These are phyloP conservation scores for Petrocephalus schoutedeni DNA, from an alignment of 2,797 vertebrate genomes.

Conservation along the genomic window DNA sequence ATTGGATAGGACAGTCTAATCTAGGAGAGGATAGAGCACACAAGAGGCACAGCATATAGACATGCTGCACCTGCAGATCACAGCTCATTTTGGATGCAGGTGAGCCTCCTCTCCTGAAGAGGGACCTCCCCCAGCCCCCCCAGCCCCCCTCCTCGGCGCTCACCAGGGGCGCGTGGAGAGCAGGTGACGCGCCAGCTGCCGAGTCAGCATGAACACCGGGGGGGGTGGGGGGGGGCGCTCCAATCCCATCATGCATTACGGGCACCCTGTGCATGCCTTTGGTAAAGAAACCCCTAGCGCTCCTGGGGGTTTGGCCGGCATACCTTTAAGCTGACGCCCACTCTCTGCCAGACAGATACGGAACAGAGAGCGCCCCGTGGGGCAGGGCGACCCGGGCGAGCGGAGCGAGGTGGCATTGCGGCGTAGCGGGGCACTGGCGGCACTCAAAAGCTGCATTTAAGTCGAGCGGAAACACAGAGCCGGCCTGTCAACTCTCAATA, in stretches of 20 bases:
- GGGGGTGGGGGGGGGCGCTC: slow-evolving; percentile 47
- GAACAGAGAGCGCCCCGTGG: neutral
- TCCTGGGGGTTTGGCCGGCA: neutral
- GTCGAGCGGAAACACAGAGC: slow-evolving; percentile 29
- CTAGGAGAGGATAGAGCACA: neutral
- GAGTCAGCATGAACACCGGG: slow-evolving; percentile 51
- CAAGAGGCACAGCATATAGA: neutral
- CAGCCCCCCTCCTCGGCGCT: neutral
- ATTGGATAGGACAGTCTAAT: neutral
- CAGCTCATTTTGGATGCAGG: slow-evolving; percentile 67
- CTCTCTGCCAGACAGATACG: neutral
- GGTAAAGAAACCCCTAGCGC: neutral
- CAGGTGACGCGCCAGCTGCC: slow-evolving; percentile 67
- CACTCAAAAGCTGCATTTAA: slow-evolving; percentile 23
- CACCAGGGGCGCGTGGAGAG: slow-evolving; percentile 53
- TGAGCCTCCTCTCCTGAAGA: slow-evolving; percentile 52
- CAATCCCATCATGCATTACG: slow-evolving; percentile 52
- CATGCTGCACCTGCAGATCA: neutral
- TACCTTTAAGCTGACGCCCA: neutral
- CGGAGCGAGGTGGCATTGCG: neutral
- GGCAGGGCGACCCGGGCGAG: neutral
- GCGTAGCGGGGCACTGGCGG: neutral
- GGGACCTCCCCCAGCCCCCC: neutral
- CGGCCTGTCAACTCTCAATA: slow-evolving; percentile 37
- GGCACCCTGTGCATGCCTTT: neutral